These are phyloP conservation scores for Heterodera schachtii DNA, from an alignment of 1,140 invertebrate species.

Conservation along the genomic window DNA sequence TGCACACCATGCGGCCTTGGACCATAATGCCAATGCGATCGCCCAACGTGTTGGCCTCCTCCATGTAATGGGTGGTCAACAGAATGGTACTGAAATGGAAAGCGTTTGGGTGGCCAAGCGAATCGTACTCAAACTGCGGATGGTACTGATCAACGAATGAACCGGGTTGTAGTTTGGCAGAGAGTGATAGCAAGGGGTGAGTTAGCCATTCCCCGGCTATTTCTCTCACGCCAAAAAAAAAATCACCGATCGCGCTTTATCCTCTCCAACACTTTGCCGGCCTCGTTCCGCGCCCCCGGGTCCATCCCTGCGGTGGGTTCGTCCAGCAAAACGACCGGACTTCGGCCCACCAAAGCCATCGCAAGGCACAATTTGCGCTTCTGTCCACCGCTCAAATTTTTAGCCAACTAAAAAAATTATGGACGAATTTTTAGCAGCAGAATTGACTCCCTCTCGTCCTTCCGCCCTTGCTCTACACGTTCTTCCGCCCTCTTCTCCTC, in stretches of 20 bases:
- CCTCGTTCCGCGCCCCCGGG: conserved; percentile 69
- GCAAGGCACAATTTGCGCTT: conserved; percentile 69
- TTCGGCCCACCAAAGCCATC: conserved; percentile 69
- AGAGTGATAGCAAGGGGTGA: too few relatives aligned
- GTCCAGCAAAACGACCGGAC: conserved; percentile 70
- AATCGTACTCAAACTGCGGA: too few relatives aligned
- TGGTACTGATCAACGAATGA: too few relatives aligned
- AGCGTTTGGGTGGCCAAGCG: too few relatives aligned
- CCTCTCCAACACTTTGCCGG: conserved; percentile 70
- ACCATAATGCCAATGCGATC: conserved; percentile 71
- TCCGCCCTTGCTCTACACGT: too few relatives aligned
- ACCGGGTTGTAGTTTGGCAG: too few relatives aligned
- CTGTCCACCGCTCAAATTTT: conserved; percentile 68
- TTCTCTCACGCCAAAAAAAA: too few relatives aligned
- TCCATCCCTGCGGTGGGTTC: conserved; percentile 72
- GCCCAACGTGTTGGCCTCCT: conserved; percentile 90
- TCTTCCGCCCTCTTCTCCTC: too few relatives aligned
- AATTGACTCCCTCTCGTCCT: background rate
- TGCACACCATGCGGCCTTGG: conserved; percentile 72
- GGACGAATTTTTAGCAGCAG: background rate
- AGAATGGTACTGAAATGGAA: conserved; percentile 66
- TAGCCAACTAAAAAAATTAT: conserved; percentile 43
- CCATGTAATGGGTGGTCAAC: conserved; percentile 95
- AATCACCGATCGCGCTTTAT: conserved; percentile 40
- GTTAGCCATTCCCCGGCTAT: too few relatives aligned